Conservation (phyloP, 1,140 invertebrate genomes). For the Pseudachorutes palmiensis region DNA sequence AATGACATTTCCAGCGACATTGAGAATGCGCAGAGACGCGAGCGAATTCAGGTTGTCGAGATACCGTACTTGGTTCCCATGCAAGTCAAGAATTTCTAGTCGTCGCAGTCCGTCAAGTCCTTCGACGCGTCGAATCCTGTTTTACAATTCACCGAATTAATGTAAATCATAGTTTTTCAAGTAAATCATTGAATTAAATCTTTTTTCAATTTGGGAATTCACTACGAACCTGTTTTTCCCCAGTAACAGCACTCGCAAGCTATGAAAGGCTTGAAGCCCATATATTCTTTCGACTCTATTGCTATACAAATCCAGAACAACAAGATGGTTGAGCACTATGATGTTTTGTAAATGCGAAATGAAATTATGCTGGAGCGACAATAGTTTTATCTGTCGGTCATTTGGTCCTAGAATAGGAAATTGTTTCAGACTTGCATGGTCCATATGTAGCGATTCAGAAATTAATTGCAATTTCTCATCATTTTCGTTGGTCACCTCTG, state of each 20-base stretch:
- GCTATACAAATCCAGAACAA: slow-evolving; percentile 87
- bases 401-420: slow-evolving; percentile 72
- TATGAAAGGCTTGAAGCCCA: slow-evolving; percentile 57
- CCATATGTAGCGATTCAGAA: slow-evolving; percentile 67
- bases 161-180: no score
- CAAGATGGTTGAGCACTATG: slow-evolving; percentile 59
- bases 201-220: not conserved
- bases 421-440: slow-evolving; percentile 61
- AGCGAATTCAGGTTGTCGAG: slow-evolving; percentile 54
- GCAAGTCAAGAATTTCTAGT: slow-evolving; percentile 80
- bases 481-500: not conserved
- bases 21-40: slow-evolving; percentile 71
- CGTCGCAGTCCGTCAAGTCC: slow-evolving; percentile 61
- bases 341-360: slow-evolving; percentile 65
- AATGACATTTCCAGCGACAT: slow-evolving; percentile 82
- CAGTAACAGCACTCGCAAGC: slow-evolving; percentile 71
- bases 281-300: slow-evolving; percentile 82
- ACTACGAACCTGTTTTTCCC: slow-evolving; percentile 67
- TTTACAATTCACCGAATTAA: no score
- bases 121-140: slow-evolving; percentile 67
- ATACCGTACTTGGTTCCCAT: slow-evolving; percentile 74
- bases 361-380: slow-evolving; percentile 85
- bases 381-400: slow-evolving; percentile 54
- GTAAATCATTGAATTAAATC: not conserved
- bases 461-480: slow-evolving; percentile 59